Evolutionary conservation across 2,888 invertebrate species (phyloP), one percentile per base, ranked within the genome.

Genomic region (Aleiodes leptofemur): DNA sequence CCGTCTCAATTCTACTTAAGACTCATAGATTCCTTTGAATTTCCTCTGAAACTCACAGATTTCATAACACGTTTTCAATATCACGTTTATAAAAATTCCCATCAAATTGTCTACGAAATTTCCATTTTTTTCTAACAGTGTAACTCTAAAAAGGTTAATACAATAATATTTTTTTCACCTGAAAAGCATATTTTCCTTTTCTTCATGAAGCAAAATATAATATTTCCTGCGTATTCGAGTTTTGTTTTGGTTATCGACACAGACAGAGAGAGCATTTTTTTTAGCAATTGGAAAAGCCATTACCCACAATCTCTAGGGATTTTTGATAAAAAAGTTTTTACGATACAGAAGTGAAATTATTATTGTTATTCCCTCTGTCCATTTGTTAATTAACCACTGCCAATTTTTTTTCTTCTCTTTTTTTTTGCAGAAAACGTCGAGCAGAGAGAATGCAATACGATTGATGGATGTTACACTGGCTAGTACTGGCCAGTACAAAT

Each of bases 401-500:
- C 55, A 69, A 73, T 76, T 70, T 75, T 76, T 77, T 53, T 55
- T 16, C 23, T 23, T 23, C 23, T 23, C 2, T 2, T 23, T 23
- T 23, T 69, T 56, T 34, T 77, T 73, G 38, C 83, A 87, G 87
- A 74, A 72, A 75, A 77, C 53, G 53, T 51, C 77, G 59, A 85
- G 79, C 76, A 83, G 66, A 73, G 82, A 85, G 72, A 84, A 83
- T 16, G 79, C 80, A 74, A 82, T 87, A 79, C 82, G 80, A 9
- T 80, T 87, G 76, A 80, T 72, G 71, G 66, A 82, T 29, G 79
- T 87, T 61, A 82, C 76, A 6, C 77, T 86, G 16, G 80, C 80
- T 48, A 86, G 83, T 70, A 81, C 87, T 34, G 87, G 87, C 7
- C 86, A 86, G 75, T 87, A 87, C 80, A 87, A 85, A 72, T 87